Evolutionary conservation across 1,140 invertebrate species (phyloP).

Genomic region (Ceratosolen solmsi): DNA sequence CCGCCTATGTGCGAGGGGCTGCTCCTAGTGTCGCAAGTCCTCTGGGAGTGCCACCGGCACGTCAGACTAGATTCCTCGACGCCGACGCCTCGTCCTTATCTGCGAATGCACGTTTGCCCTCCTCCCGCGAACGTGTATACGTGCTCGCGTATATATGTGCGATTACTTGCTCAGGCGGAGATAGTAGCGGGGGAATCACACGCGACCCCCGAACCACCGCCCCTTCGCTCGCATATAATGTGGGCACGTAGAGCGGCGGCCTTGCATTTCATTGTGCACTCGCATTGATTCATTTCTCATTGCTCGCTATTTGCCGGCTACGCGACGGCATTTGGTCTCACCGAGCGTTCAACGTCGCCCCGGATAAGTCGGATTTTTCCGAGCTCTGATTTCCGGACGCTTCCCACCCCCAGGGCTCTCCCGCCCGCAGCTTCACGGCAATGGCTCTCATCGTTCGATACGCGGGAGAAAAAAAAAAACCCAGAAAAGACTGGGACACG

Average conservation of each 20-base stretch:
- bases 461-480: no score
- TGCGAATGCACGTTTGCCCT: slow-evolving; percentile 44
- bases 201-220: neutral
- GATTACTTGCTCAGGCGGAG: slow-evolving; percentile 34
- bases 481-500: no score
- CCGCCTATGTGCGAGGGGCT: neutral
- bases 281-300: neutral
- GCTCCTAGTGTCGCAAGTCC: neutral
- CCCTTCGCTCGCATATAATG: neutral
- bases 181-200: neutral
- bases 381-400: no score
- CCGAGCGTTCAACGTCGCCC: no score
- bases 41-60: neutral
- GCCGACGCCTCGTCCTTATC: slow-evolving; percentile 48
- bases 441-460: no score
- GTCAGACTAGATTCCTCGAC: neutral
- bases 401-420: no score
- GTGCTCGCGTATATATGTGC: neutral
- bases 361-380: no score
- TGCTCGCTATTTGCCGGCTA: neutral
- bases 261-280: neutral
- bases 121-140: slow-evolving; percentile 20
- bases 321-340: no score
- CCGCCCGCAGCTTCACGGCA: no score
- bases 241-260: neutral